phyloP scores from a whole-genome alignment of 2,888 invertebrate genomes.

The Globia sparganii region DNA sequence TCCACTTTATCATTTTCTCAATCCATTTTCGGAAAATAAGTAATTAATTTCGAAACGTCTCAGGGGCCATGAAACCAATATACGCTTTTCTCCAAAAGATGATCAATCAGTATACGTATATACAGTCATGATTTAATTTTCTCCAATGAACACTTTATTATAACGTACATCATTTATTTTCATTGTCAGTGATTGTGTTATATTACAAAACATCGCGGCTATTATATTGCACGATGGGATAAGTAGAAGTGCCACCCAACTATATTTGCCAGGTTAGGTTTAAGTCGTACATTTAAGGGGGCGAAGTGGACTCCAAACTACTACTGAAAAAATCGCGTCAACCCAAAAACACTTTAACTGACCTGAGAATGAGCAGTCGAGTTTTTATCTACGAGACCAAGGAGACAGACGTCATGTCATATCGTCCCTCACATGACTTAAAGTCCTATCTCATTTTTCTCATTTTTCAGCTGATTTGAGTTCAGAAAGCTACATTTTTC shows the following conservation, averaged over 20 bases:
- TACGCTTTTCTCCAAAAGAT: slow-evolving; percentile 42
- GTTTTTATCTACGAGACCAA: neutral
- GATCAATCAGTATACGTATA: slow-evolving; percentile 65
- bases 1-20: slow-evolving; percentile 29
- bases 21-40: slow-evolving; percentile 45
- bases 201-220: neutral
- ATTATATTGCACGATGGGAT: neutral
- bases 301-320: neutral
- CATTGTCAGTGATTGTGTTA: slow-evolving; percentile 30
- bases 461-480: no score
- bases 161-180: slow-evolving; percentile 42
- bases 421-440: no score
- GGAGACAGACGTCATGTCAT: neutral
- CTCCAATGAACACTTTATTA: slow-evolving; percentile 50
- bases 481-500: no score
- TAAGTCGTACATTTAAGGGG: neutral
- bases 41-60: slow-evolving; percentile 56
- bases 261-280: neutral
- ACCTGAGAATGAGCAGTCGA: neutral
- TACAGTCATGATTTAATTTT: slow-evolving; percentile 51
- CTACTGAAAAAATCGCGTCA: neutral
- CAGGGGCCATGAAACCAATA: slow-evolving; percentile 53
- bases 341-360: neutral
- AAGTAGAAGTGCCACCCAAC: neutral
- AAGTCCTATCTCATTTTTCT: no score